phyloP scores from a whole-genome alignment of 35 echinoderm and acorn worm genomes.

The Apostichopus parvimensis region DNA sequence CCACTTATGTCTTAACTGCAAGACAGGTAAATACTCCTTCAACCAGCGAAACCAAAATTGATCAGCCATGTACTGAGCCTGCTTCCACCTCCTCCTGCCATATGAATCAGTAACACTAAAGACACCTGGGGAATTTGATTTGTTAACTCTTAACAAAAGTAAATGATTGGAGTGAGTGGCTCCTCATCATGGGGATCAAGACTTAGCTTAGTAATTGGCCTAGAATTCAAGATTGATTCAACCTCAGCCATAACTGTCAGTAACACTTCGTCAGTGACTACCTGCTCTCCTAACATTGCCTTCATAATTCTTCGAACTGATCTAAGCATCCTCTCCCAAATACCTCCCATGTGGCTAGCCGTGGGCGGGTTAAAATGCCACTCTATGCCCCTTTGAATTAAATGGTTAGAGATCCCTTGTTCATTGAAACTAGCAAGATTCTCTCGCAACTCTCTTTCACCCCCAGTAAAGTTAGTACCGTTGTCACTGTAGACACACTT shows the following conservation, averaged over 20 bases:
- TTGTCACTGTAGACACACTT: conserved; percentile 6
- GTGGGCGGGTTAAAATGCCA: too few species aligned
- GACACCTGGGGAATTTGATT: too few species aligned
- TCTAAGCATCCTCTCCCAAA: conserved; percentile 11
- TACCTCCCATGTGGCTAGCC: neutral
- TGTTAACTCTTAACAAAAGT: too few species aligned
- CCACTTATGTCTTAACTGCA: conserved; percentile 63
- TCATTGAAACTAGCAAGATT: neutral
- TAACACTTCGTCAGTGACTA: conserved; percentile 13
- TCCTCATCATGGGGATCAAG: too few species aligned
- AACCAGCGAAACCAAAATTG: conserved; percentile 44
- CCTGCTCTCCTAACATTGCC: conserved; percentile 3
- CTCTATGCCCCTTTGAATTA: neutral
- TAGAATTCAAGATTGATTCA: too few species aligned
- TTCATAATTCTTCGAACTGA: neutral
- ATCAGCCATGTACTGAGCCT: conserved; percentile 43
- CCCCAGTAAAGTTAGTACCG: conserved; percentile 25
- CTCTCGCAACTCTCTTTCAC: conserved; percentile 27
- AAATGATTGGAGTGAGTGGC: too few species aligned
- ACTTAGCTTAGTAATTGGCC: too few species aligned
- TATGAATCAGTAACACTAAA: too few species aligned
- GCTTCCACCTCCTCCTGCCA: neutral
- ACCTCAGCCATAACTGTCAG: too few species aligned
- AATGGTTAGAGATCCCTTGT: neutral
- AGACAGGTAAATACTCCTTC: conserved; percentile 16